Percentiles rank a stretch among this genome's conserved stretches.
phyloP scores from a whole-genome alignment of 2,888 invertebrate genomes.

The Creontiades dilutus region DNA sequence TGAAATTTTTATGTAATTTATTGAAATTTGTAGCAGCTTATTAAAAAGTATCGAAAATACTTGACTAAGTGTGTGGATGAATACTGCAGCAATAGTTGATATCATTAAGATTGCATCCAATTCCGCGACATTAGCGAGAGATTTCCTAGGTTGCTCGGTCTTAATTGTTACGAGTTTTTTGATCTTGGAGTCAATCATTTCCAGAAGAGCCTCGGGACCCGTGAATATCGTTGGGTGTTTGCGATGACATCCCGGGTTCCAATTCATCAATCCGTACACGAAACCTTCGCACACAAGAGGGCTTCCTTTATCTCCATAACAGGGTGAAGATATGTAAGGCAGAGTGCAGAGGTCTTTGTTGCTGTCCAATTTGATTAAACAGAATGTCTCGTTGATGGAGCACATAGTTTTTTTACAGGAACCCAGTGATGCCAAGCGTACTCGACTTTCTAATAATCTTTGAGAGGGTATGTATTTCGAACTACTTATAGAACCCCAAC shows the following conservation, averaged over 20 bases:
- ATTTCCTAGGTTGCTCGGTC: no score
- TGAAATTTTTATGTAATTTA: no score
- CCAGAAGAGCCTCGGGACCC: neutral
- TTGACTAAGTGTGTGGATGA: no score
- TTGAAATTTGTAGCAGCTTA: no score
- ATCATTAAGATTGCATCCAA: no score
- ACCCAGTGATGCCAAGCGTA: neutral
- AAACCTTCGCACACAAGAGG: neutral
- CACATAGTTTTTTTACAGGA: neutral
- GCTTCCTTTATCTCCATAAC: neutral
- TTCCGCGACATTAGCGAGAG: no score
- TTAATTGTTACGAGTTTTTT: no score
- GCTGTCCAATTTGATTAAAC: neutral
- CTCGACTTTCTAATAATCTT: neutral
- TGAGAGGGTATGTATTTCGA: neutral
- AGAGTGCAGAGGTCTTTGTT: neutral
- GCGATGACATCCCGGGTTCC: neutral
- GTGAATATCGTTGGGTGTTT: neutral
- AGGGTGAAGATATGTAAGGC: neutral
- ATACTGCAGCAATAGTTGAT: no score
- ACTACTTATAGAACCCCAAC: neutral
- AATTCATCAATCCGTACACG: neutral
- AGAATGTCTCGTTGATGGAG: neutral
- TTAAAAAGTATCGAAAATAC: no score
- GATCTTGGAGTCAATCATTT: neutral